Base-by-base conservation (phyloP, 2,797 vertebrate genomes). In the Glyptemys insculpta region DNA sequence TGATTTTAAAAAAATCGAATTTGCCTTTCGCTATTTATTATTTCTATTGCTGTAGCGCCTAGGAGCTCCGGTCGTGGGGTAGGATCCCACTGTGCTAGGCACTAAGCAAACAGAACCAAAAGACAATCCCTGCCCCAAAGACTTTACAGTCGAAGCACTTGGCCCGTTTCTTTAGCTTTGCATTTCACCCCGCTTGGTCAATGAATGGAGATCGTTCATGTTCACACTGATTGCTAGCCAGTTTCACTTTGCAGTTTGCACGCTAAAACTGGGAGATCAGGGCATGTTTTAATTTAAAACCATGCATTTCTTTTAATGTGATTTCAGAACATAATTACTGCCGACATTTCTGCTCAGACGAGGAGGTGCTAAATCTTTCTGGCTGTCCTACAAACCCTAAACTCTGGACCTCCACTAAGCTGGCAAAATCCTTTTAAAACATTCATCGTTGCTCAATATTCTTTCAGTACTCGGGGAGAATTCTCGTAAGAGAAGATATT, bases 351-450 rank as follows among this genome's bases (percentile, higher is more conserved):
- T 97, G 97, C 96, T 95, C 94, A 81, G 79, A 92, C 86, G 87
- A 18, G 74, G 93, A 34, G 96, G 95, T 92, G 95, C 92, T 94
- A 95, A 95, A 95, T 93, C 97, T 89, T 14, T 94, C 96, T 87
- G 94, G 96, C 97, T 95, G 86, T 83, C 81, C 91, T 94, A 97
- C 94, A 96, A 96, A 92, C 91, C 52, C 96, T 89, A 95, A 94
- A 92, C 85, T 95, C 87, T 86, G 96, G 96, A 96, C 96, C 97
- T 97, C 79, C 29, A 8, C 94, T 92, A 87, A 93, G 90, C 0
- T 97, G 96, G 95, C 96, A 78, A 50, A 94, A 76, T 0, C 44
- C 85, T 93, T 87, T 23, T 0, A 14, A 94, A 94, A 92, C 96
- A 97, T 97, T 95, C 97, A 96, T 74, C 49, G 93, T 0, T 1